These are phyloP conservation scores for Tolypeutes matacus DNA, from an alignment of 2,797 vertebrate genomes.

Conservation along the genomic window DNA sequence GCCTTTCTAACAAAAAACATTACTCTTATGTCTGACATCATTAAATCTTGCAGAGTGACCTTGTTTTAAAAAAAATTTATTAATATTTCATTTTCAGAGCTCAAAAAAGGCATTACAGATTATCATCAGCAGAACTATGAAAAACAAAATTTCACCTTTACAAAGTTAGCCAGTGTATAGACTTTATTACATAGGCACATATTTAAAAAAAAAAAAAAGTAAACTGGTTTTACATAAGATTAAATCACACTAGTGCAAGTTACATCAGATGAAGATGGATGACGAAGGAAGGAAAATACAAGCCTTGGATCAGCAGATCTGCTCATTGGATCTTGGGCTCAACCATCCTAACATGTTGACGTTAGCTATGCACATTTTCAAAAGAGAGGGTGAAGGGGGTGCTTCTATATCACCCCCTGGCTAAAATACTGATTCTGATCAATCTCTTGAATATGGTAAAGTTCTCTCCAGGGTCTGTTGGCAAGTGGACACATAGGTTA, in stretches of 20 bases:
- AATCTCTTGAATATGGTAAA: neutral
- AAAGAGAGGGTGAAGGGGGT: neutral
- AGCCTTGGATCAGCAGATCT: conserved; percentile 20
- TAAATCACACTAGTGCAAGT: conserved; percentile 86
- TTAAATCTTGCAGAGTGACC: conserved; percentile 54
- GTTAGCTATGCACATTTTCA: neutral
- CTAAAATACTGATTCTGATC: conserved; percentile 27
- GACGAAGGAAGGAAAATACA: conserved; percentile 67
- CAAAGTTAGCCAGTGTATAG: conserved; percentile 89
- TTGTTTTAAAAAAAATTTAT: conserved; percentile 85
- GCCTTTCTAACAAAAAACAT: conserved; percentile 59
- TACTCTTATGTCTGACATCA: neutral
- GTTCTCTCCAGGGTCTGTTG: conserved; percentile 46
- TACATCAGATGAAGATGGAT: conserved; percentile 71
- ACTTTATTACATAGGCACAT: conserved; percentile 87
- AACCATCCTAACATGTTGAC: neutral
- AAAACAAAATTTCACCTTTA: conserved; percentile 77
- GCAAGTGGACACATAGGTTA: conserved; percentile 21
- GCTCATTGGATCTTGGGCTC: neutral
- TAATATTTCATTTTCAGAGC: conserved; percentile 80
- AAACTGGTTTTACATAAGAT: conserved; percentile 86
- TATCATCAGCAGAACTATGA: conserved; percentile 75
- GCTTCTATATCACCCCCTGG: neutral
- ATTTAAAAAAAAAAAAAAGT: conserved; percentile 75
- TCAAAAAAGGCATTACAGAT: conserved; percentile 77